Conservation (phyloP, 2,888 invertebrate genomes). For the Sphaerophoria taeniata region DNA sequence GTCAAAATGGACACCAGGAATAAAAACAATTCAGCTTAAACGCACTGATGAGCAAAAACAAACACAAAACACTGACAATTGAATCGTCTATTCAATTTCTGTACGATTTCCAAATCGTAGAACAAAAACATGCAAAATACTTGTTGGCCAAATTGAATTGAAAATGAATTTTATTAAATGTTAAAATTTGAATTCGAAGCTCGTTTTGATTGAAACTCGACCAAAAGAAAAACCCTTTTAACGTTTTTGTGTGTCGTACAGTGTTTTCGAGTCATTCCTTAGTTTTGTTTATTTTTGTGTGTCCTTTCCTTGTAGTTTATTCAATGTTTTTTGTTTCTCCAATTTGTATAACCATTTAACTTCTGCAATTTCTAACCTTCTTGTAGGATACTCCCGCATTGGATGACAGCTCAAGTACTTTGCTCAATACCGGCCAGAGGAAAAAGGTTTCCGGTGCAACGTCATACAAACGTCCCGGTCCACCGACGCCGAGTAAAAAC, state of each 20-base stretch:
- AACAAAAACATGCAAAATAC: neutral
- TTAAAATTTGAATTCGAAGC: neutral
- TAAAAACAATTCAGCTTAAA: constrained; percentile 50
- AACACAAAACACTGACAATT: constrained; percentile 51
- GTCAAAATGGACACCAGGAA: constrained; percentile 65
- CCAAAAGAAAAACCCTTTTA: constrained; percentile 21
- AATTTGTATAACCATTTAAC: too few relatives aligned
- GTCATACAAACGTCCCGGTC: constrained; percentile 92
- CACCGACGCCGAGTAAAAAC: constrained; percentile 93
- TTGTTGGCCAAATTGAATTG: constrained; percentile 8
- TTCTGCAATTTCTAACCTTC: too few relatives aligned
- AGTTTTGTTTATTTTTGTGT: constrained; percentile 49
- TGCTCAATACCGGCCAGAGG: constrained; percentile 82
- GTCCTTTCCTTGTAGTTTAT: constrained; percentile 16
- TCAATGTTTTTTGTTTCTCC: neutral
- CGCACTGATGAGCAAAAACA: constrained; percentile 5
- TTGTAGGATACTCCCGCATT: constrained; percentile 78
- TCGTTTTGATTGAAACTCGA: neutral
- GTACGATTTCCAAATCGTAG: constrained; percentile 33
- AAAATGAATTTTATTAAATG: constrained; percentile 20
- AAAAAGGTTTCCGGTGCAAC: constrained; percentile 86
- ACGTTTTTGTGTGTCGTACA: constrained; percentile 51
- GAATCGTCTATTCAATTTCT: constrained; percentile 46
- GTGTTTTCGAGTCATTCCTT: constrained; percentile 51
- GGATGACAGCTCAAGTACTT: constrained; percentile 81